phyloP scores from a whole-genome alignment of 2,797 vertebrate species.

The Hippocampus kuda region DNA sequence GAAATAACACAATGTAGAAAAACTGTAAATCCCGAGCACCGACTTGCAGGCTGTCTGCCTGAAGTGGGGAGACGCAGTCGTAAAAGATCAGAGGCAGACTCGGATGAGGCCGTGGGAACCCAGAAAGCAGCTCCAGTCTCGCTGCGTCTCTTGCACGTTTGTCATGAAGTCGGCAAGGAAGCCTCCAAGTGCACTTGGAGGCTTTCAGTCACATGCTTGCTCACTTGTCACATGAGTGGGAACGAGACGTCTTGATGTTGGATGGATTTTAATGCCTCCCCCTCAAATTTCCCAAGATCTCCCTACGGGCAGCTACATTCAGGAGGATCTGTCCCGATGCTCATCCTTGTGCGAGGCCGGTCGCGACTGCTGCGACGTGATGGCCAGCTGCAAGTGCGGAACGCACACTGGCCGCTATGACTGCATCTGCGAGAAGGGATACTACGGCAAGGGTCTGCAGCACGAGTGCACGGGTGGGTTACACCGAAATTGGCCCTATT shows the following conservation, averaged over 20 bases:
- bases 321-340: conserved; percentile 83
- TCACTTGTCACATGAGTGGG: too few species aligned
- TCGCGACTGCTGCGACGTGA: conserved; percentile 84
- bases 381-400: conserved; percentile 96
- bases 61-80: conserved; percentile 21
- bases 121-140: too few species aligned
- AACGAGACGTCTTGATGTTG: background rate
- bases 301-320: conserved; percentile 89
- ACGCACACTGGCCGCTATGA: conserved; percentile 94
- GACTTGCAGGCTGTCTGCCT: conserved; percentile 15
- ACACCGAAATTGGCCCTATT: background rate
- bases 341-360: conserved; percentile 81
- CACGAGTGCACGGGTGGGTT: conserved; percentile 83
- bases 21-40: conserved; percentile 30
- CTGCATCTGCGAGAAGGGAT: conserved; percentile 91
- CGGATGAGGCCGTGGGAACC: conserved; percentile 22
- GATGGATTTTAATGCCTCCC: background rate
- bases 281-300: conserved; percentile 67
- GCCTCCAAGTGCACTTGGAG: conserved; percentile 9
- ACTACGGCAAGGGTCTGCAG: conserved; percentile 89
- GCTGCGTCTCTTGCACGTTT: background rate
- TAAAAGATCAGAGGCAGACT: conserved; percentile 14
- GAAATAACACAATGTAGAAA: background rate
- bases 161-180: background rate
- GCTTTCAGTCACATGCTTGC: too few species aligned